phyloP scores from a whole-genome alignment of 2,888 invertebrate species.

The Abscondita cerata region DNA sequence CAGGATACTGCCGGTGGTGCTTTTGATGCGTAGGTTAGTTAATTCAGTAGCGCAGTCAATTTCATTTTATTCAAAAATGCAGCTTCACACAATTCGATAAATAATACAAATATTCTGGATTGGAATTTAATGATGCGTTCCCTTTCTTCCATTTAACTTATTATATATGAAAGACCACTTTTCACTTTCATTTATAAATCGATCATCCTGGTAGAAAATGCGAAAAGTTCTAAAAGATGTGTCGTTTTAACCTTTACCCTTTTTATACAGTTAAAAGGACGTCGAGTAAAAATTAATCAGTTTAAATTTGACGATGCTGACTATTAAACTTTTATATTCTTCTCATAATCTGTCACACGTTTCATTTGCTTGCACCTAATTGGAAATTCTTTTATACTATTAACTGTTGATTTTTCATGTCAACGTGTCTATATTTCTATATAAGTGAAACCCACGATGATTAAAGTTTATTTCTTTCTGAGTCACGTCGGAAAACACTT shows the following conservation, averaged over 20 bases:
- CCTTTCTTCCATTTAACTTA: not conserved
- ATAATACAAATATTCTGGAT: not conserved
- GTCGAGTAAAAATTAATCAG: constrained; percentile 8
- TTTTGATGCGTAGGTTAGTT: constrained; percentile 48
- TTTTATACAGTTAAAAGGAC: constrained; percentile 7
- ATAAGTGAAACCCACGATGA: too few species aligned
- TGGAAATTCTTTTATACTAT: too few species aligned
- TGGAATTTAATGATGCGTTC: not conserved
- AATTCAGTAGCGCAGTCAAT: constrained; percentile 36
- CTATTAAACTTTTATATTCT: not conserved
- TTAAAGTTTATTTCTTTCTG: too few species aligned
- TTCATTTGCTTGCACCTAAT: not conserved
- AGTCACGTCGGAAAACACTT: too few species aligned
- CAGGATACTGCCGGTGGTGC: constrained; percentile 37
- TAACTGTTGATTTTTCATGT: too few species aligned
- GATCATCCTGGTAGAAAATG: constrained; percentile 10
- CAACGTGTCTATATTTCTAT: too few species aligned
- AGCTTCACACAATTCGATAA: not conserved
- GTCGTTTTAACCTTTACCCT: constrained; percentile 6
- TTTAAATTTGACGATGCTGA: not conserved
- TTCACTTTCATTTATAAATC: constrained; percentile 7
- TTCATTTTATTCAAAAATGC: not conserved
- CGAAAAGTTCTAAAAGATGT: constrained; percentile 1
- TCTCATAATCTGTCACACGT: not conserved
- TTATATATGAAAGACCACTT: constrained; percentile 7